These are phyloP conservation scores for Riptortus pedestris DNA, from an alignment of 1,140 invertebrate species.

Conservation along the genomic window DNA sequence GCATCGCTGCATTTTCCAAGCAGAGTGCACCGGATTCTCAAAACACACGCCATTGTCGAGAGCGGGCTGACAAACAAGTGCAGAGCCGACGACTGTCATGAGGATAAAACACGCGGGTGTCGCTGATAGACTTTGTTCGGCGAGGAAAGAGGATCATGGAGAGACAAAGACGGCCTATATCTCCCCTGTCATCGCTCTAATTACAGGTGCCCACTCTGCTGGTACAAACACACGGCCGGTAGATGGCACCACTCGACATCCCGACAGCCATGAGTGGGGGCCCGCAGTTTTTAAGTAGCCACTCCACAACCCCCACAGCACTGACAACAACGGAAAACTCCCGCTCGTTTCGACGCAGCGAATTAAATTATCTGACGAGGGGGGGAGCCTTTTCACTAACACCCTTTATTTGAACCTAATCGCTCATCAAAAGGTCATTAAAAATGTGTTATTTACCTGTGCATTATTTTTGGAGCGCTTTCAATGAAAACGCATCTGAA, in stretches of 20 bases:
- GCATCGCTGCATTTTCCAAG: too few species aligned
- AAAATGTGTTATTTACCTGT: not conserved
- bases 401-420: not conserved
- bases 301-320: too few species aligned
- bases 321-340: too few species aligned
- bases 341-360: too few species aligned
- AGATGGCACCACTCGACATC: not conserved
- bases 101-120: not conserved
- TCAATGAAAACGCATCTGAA: not conserved
- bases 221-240: not conserved
- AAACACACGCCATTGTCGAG: too few species aligned
- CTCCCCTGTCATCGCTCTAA: constrained; percentile 1
- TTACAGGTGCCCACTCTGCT: not conserved
- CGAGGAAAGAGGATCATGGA: not conserved
- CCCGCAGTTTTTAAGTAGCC: too few species aligned
- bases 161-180: constrained; percentile 2
- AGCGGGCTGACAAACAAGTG: not conserved
- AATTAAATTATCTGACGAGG: not conserved
- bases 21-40: too few species aligned
- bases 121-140: constrained; percentile 4
- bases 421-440: not conserved
- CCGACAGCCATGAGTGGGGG: too few species aligned
- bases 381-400: not conserved
- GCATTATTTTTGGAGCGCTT: not conserved
- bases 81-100: not conserved